These are phyloP conservation scores for Andrena haemorrhoa DNA, from an alignment of 2,888 invertebrate species.

Conservation along the genomic window DNA sequence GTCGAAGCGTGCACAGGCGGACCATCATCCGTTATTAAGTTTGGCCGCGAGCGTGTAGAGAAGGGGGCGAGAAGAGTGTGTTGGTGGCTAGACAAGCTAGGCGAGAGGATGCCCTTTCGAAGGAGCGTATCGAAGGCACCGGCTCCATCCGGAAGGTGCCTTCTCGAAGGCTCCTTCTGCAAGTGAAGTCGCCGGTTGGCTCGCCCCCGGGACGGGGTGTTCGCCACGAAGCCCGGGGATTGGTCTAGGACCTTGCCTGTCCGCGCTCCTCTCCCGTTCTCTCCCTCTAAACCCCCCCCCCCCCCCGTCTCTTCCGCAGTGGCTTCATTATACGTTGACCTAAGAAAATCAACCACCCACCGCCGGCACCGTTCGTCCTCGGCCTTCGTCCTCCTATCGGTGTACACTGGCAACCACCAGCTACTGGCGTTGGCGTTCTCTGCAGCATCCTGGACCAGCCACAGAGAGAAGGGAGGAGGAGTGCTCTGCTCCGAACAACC, in stretches of 20 bases:
- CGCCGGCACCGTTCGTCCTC: constrained; percentile 63
- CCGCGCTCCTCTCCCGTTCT: constrained; percentile 66
- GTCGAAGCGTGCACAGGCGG: constrained; percentile 62
- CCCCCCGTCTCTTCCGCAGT: constrained; percentile 63
- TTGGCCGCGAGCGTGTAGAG: constrained; percentile 61
- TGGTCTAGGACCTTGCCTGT: constrained; percentile 80
- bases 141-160: constrained; percentile 66
- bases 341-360: constrained; percentile 84
- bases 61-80: constrained; percentile 28
- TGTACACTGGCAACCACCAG: constrained; percentile 58
- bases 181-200: constrained; percentile 74
- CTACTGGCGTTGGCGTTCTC: constrained; percentile 56
- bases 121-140: constrained; percentile 58
- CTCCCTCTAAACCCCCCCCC: constrained; percentile 49
- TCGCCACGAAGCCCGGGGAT: constrained; percentile 78
- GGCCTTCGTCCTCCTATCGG: constrained; percentile 75
- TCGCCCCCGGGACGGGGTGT: constrained; percentile 72
- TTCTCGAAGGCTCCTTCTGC: constrained; percentile 72
- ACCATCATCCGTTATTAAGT: constrained; percentile 71
- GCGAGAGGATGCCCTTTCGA: constrained; percentile 36
- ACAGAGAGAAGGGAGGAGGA: constrained; percentile 46
- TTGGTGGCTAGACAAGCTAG: constrained; percentile 22
- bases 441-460: constrained; percentile 67
- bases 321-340: constrained; percentile 85
- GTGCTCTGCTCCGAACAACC: constrained; percentile 80